Evolutionary conservation across 2,113 vertebrate genomes (phyloP).

Genomic region (Takifugu bimaculatus): DNA sequence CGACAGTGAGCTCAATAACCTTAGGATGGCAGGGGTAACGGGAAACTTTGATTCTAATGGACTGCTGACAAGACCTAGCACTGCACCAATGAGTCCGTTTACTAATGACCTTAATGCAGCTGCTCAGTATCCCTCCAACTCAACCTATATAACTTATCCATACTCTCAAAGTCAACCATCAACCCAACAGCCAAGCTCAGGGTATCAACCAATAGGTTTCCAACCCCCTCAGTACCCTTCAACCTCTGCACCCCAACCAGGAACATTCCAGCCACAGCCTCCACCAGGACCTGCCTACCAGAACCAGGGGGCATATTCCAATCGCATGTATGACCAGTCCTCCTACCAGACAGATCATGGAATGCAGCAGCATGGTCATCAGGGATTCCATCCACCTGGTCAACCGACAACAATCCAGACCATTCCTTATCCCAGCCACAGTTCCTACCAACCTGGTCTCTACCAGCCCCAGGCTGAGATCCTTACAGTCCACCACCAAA

Average conservation of each 20-base stretch:
- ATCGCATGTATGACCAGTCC: conserved; percentile 74
- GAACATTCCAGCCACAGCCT: conserved; percentile 83
- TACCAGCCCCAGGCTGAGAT: conserved; percentile 81
- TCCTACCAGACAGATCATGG: conserved; percentile 83
- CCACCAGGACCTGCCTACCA: conserved; percentile 79
- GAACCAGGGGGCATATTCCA: conserved; percentile 77
- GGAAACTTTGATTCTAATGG: conserved; percentile 75
- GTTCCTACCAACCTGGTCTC: conserved; percentile 70
- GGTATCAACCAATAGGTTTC: conserved; percentile 85
- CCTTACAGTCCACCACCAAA: conserved; percentile 83
- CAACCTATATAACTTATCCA: conserved; percentile 82
- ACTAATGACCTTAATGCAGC: conserved; percentile 75
- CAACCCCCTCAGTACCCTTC: conserved; percentile 83
- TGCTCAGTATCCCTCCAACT: conserved; percentile 74
- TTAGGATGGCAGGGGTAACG: conserved; percentile 78
- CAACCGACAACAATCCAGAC: conserved; percentile 80
- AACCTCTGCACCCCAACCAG: conserved; percentile 80
- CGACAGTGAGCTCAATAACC: conserved; percentile 92
- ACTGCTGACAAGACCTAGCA: conserved; percentile 75
- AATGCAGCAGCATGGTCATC: conserved; percentile 77
- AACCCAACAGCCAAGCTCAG: conserved; percentile 68
- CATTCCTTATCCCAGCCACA: conserved; percentile 76
- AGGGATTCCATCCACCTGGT: conserved; percentile 78
- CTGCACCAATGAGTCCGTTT: conserved; percentile 81
- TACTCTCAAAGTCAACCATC: conserved; percentile 79